Evolutionary conservation across 2,797 vertebrate species (phyloP).

Genomic region (Chanos chanos): DNA sequence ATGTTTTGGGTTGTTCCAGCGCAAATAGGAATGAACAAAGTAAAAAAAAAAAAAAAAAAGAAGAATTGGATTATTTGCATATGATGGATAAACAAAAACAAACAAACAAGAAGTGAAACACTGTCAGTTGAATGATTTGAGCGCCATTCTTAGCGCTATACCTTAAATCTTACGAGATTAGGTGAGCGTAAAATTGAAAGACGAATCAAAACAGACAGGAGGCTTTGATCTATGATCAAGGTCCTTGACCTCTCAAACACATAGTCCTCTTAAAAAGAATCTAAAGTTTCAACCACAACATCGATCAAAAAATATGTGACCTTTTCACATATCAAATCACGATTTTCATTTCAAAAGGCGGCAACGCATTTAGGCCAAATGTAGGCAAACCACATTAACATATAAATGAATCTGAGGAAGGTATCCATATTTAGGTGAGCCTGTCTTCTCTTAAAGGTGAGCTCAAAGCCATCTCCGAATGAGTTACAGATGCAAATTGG

Average conservation of each 20-base stretch:
- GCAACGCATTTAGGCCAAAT: constrained; percentile 38
- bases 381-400: constrained; percentile 38
- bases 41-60: too few species aligned
- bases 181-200: background rate
- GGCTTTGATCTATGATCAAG: background rate
- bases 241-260: constrained; percentile 13
- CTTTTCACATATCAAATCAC: constrained; percentile 31
- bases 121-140: too few species aligned
- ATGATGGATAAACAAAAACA: too few species aligned
- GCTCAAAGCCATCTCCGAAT: background rate
- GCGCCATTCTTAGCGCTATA: too few species aligned
- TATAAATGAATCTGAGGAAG: constrained; percentile 40
- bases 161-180: background rate
- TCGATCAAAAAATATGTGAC: constrained; percentile 37
- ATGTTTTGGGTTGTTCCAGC: too few species aligned
- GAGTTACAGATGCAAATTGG: background rate
- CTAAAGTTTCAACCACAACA: constrained; percentile 22
- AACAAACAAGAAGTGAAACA: too few species aligned
- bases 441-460: constrained; percentile 27
- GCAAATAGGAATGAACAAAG: too few species aligned
- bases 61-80: too few species aligned
- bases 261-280: constrained; percentile 19
- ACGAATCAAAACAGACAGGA: background rate
- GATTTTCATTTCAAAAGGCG: constrained; percentile 38
- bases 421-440: constrained; percentile 16